Evolutionary conservation across 2,888 invertebrate genomes (phyloP), one percentile per base, ranked within the genome.

Genomic region (Calameuta filiformis): DNA sequence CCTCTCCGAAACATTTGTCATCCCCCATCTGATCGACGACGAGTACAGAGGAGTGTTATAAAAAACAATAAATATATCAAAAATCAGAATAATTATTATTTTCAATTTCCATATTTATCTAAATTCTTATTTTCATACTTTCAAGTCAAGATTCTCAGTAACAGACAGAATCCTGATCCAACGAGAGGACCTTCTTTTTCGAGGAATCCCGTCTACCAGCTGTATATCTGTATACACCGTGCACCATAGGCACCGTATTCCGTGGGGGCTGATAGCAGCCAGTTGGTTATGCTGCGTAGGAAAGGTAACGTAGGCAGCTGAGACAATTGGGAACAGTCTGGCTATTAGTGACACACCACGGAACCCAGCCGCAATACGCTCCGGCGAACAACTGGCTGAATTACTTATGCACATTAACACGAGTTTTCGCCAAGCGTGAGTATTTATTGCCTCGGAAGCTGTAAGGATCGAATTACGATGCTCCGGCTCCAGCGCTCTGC

Each of bases 321-420:
- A 69, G 33, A 33, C 71, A 69, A 31, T 33, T 33, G 71, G 33
- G 71, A 69, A 69, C 71, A 31, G 71, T 69, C 71, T 69, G 71
- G 71, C 31, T 69, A 69, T 69, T 69, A 69, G 71, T 69, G 71
- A 69, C 31, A 30, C 71, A 69, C 71, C 71, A 11, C 30, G 71
- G 15, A 69, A 69, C 71, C 71, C 31, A 33, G 71, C 71, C 33
- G 30, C 71, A 33, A 69, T 69, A 69, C 71, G 71, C 71, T 69
- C 31, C 71, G 11, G 33, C 31, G 71, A 69, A 69, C 71, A 30
- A 69, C 71, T 69, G 33, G 82, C 82, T 84, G 83, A 85, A 86
- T 84, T 87, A 87, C 85, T 86, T 85, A 83, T 82, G 79, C 84
- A 81, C 81, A 80, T 82, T 84, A 86, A 85, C 85, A 81, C 82